phyloP scores from a whole-genome alignment of 2,113 vertebrate species.

The Artemisiospiza belli region DNA sequence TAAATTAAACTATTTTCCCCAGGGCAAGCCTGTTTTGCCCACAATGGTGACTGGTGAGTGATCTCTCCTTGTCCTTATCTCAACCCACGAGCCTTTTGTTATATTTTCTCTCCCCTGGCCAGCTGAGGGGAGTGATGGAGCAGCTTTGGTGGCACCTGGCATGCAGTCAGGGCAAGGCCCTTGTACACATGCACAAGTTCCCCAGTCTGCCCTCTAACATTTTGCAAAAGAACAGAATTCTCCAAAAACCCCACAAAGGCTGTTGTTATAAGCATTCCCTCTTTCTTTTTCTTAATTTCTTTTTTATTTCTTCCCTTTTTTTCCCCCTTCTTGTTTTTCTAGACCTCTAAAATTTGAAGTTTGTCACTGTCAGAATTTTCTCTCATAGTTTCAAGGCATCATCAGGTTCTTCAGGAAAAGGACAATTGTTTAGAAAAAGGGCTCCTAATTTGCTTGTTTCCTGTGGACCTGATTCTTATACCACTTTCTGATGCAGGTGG shows the following conservation, averaged over 20 bases:
- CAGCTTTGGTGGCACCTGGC: not conserved
- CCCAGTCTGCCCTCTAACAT: not conserved
- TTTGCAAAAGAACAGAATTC: not conserved
- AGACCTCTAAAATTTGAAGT: not conserved
- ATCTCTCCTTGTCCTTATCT: not conserved
- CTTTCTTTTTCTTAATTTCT: not conserved
- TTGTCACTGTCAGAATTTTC: not conserved
- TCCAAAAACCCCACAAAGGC: not conserved
- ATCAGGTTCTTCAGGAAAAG: not conserved
- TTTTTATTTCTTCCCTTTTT: not conserved
- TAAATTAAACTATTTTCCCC: not conserved
- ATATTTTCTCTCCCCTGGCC: not conserved
- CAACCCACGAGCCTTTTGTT: not conserved
- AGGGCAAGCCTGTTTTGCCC: not conserved
- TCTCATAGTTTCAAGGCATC: not conserved
- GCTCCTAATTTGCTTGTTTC: not conserved
- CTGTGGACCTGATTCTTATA: not conserved
- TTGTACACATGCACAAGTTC: rapidly evolving
- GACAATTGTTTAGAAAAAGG: not conserved
- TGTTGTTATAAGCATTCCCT: not conserved
- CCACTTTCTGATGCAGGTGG: not conserved
- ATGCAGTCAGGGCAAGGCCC: not conserved
- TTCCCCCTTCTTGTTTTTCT: not conserved
- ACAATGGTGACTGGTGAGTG: not conserved
- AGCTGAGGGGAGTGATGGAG: not conserved